Evolutionary conservation across 2,797 vertebrate species (phyloP), one percentile per base, ranked within the genome.

Genomic region (Malacoraja senta): DNA sequence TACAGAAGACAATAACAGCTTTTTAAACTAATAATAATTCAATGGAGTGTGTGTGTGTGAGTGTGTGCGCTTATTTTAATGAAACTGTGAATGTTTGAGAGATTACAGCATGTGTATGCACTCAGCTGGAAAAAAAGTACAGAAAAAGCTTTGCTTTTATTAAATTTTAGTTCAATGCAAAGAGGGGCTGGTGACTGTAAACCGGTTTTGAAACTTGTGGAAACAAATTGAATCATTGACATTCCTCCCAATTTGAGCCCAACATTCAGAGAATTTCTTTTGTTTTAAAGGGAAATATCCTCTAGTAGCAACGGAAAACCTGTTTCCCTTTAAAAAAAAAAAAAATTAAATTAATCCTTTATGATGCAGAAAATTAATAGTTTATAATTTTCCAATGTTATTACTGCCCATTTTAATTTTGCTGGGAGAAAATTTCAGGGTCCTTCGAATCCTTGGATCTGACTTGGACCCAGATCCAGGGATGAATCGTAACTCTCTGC

Each of bases 11-110:
- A 68, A 58, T 65, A 80, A 93, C 35, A 71, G 93, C 94, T 94
- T 94, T 53, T 53, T 53, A 53, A 53, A 53, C 44, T 92, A 76
- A 92, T 24, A 65, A 94, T 93, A 94, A 84, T 94, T 93, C 93
- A 93, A 32, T 58, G 44, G 81, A 93, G 93, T 21, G 21, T 79
- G 76, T 92, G 61, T 94, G 72, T 80, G 12, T 92, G 44, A 91
- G 72, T 0, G 19, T 79, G 84, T 44, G 32, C 68, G 84, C 24
- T 35, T 19, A 19, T 68, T 68, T 68, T 88, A 88, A 88, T 65
- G 63, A 88, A 88, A 88, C 84, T 80, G 77, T 24, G 78, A 76
- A 68, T 93, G 1, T 93, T 77, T 93, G 90, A 76, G 90, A 92
- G 90, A 76, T 17, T 29, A 53, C 44, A 53, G 44, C 44, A 53